Evolutionary conservation across 2,888 invertebrate genomes (phyloP).

Genomic region (Odontomyia ornata): DNA sequence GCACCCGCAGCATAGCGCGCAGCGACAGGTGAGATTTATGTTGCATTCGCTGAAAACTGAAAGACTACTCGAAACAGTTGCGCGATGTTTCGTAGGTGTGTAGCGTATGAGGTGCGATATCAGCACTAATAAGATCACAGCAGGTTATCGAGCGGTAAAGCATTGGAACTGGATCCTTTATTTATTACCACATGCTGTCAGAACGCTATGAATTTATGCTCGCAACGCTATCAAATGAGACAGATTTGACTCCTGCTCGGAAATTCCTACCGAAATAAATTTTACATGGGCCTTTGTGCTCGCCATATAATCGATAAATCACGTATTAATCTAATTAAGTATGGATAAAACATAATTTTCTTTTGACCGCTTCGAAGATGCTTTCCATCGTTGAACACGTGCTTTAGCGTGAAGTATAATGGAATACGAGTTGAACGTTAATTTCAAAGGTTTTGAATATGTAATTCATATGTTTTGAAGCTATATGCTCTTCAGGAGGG

Average conservation of each 20-base stretch:
- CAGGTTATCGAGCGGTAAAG: slow-evolving; percentile 47
- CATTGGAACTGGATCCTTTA: slow-evolving; percentile 36
- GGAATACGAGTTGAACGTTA: too few relatives aligned
- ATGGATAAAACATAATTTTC: slow-evolving; percentile 32
- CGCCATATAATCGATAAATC: slow-evolving; percentile 32
- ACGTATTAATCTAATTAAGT: slow-evolving; percentile 42
- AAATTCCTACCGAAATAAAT: slow-evolving; percentile 37
- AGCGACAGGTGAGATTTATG: slow-evolving; percentile 47
- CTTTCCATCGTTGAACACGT: not conserved
- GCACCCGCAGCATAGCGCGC: slow-evolving; percentile 38
- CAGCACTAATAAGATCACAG: slow-evolving; percentile 50
- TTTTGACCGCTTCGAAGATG: not conserved
- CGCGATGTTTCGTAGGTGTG: slow-evolving; percentile 34
- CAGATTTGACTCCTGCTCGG: slow-evolving; percentile 40
- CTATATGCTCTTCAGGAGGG: too few relatives aligned
- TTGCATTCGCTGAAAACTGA: slow-evolving; percentile 44
- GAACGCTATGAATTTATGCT: slow-evolving; percentile 43
- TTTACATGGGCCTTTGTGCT: not conserved
- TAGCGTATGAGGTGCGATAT: slow-evolving; percentile 48
- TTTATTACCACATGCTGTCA: slow-evolving; percentile 41
- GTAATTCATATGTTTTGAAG: too few relatives aligned
- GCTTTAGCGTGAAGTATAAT: not conserved
- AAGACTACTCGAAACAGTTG: slow-evolving; percentile 8
- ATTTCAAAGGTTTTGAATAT: too few relatives aligned
- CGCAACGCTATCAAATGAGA: slow-evolving; percentile 40